phyloP scores from a whole-genome alignment of 2,797 vertebrate genomes.

The Sus cebifrons region DNA sequence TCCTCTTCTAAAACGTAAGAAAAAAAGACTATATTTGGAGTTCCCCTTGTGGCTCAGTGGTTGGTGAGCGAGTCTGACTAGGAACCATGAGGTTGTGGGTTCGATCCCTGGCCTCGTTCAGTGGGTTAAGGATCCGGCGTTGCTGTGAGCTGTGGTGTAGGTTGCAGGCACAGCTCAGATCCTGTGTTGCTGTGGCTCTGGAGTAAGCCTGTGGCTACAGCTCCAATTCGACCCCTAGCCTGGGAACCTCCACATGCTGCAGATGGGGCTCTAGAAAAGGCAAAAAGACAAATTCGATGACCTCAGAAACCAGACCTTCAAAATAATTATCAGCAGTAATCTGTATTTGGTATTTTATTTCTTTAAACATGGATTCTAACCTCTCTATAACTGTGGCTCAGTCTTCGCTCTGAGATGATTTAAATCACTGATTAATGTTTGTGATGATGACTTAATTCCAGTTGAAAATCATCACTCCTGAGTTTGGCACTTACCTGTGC shows the following conservation, averaged over 20 bases:
- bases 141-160: too few relatives aligned
- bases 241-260: too few relatives aligned
- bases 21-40: background rate
- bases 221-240: too few relatives aligned
- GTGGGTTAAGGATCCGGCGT: too few relatives aligned
- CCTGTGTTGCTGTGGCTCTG: too few relatives aligned
- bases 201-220: too few relatives aligned
- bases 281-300: background rate
- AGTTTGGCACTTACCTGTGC: conserved; percentile 90
- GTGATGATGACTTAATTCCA: background rate
- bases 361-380: conserved; percentile 37
- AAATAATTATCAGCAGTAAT: conserved; percentile 18
- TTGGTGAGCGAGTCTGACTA: too few relatives aligned
- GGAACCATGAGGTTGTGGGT: too few relatives aligned
- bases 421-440: conserved; percentile 33
- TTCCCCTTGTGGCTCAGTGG: too few relatives aligned
- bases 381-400: background rate
- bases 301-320: conserved; percentile 5
- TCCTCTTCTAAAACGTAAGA: background rate
- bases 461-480: background rate
- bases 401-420: background rate
- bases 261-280: too few relatives aligned
- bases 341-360: background rate
- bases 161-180: too few relatives aligned
- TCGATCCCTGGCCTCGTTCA: too few relatives aligned